Evolutionary conservation across 30 jellyfish, hydroid and myxozoan genomes (phyloP).

Genomic region (Aurelia aurita complex sp. Pacific): DNA sequence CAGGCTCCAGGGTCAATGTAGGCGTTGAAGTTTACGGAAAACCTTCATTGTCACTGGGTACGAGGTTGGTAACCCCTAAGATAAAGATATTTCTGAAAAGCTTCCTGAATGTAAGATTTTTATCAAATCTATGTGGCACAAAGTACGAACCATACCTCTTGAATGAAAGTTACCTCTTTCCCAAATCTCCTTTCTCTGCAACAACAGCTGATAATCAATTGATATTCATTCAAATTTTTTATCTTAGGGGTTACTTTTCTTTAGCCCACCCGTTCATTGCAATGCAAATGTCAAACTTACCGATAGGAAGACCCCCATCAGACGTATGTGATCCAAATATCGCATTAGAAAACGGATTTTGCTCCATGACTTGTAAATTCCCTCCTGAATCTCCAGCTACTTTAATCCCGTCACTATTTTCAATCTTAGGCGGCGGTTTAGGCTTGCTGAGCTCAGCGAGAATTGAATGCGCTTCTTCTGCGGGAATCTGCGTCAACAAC

Average conservation of each 20-base stretch:
- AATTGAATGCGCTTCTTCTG: conserved; percentile 60
- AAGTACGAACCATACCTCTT: no score
- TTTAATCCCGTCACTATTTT: conserved; percentile 61
- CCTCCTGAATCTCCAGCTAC: conserved; percentile 66
- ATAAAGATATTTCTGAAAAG: no score
- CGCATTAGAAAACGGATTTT: conserved; percentile 60
- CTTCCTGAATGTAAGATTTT: no score
- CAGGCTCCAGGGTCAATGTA: no score
- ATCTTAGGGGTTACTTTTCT: not conserved
- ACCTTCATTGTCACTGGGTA: no score
- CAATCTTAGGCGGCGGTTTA: conserved; percentile 39
- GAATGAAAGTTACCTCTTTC: no score
- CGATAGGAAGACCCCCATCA: conserved; percentile 1
- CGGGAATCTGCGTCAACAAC: conserved; percentile 50
- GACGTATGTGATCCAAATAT: conserved; percentile 31
- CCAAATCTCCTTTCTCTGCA: no score
- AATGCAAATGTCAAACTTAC: not conserved
- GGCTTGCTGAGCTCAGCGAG: conserved; percentile 59
- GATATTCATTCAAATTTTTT: not conserved
- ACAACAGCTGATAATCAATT: no score
- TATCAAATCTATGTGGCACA: no score
- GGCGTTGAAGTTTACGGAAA: no score
- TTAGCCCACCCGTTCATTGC: no score
- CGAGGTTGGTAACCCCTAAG: no score
- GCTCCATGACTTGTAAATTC: conserved; percentile 50